These are phyloP conservation scores for Callitettix versicolor DNA, from an alignment of 1,140 invertebrate species.

Conservation along the genomic window DNA sequence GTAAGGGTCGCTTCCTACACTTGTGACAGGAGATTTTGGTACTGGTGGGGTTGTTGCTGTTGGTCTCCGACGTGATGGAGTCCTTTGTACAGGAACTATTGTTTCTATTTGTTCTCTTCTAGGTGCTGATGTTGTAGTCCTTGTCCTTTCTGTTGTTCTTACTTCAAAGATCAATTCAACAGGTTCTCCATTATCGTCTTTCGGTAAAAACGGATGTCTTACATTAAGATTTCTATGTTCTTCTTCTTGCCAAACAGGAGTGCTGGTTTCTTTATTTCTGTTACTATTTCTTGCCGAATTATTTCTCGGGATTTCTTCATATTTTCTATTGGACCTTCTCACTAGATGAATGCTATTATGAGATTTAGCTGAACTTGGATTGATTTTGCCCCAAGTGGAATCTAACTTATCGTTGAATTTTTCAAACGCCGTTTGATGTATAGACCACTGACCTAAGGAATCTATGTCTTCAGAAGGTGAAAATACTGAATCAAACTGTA, in stretches of 20 bases:
- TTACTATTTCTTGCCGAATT: background rate
- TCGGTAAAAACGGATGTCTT: slow-evolving; percentile 16
- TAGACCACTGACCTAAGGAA: background rate
- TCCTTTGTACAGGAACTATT: background rate
- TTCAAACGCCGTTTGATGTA: background rate
- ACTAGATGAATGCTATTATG: background rate
- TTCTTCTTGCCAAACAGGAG: background rate
- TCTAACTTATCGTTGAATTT: background rate
- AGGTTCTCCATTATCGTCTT: slow-evolving; percentile 1
- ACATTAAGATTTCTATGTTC: background rate
- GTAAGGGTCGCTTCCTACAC: too few relatives aligned
- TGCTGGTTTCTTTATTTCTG: background rate
- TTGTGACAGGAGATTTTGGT: too few relatives aligned
- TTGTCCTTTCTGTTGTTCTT: too few relatives aligned
- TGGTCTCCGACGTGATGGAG: too few relatives aligned
- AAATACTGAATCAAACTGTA: background rate
- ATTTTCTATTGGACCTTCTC: background rate
- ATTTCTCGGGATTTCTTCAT: background rate
- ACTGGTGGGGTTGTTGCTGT: too few relatives aligned
- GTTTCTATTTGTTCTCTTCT: background rate
- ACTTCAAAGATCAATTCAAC: too few relatives aligned
- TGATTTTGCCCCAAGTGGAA: background rate
- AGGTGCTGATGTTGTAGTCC: background rate
- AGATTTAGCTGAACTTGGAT: background rate
- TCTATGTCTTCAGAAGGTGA: background rate